Evolutionary conservation across 2,888 invertebrate genomes (phyloP).

Genomic region (Papilio gigon): DNA sequence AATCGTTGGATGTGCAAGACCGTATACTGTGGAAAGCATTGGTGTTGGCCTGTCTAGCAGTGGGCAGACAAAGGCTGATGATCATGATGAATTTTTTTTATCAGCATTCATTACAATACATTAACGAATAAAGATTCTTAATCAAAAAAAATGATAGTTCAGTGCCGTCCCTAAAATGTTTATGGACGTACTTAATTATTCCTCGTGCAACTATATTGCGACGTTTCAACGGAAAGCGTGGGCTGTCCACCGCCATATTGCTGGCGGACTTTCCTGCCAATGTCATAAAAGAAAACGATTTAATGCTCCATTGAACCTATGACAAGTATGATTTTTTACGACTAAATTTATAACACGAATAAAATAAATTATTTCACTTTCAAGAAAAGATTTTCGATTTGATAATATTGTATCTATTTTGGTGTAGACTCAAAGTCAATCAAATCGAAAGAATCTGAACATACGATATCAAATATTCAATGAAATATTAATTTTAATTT

Average conservation of each 20-base stretch:
- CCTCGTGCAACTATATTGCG: constrained; percentile 11
- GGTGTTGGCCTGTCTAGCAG: too few relatives aligned
- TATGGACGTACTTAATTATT: not conserved
- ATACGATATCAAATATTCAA: too few relatives aligned
- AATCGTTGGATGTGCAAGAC: too few relatives aligned
- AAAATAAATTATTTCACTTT: constrained; percentile 12
- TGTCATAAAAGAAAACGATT: constrained; percentile 14
- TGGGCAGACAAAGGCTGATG: too few relatives aligned
- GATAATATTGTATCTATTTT: not conserved
- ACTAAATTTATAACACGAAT: constrained; percentile 8
- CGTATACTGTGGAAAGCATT: too few relatives aligned
- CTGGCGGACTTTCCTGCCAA: constrained; percentile 15
- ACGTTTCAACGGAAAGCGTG: constrained; percentile 14
- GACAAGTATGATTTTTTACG: constrained; percentile 4
- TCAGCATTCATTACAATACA: too few relatives aligned
- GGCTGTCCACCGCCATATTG: constrained; percentile 9
- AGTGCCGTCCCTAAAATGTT: not conserved
- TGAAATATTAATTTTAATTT: too few relatives aligned
- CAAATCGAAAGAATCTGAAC: not conserved
- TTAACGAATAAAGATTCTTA: too few relatives aligned
- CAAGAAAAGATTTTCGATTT: not conserved
- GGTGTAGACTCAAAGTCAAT: not conserved
- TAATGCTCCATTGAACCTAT: constrained; percentile 13
- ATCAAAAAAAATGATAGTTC: too few relatives aligned
- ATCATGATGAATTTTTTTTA: too few relatives aligned